These are phyloP conservation scores for Thaumetopoea pityocampa DNA, from an alignment of 1,140 invertebrate genomes.

Conservation along the genomic window DNA sequence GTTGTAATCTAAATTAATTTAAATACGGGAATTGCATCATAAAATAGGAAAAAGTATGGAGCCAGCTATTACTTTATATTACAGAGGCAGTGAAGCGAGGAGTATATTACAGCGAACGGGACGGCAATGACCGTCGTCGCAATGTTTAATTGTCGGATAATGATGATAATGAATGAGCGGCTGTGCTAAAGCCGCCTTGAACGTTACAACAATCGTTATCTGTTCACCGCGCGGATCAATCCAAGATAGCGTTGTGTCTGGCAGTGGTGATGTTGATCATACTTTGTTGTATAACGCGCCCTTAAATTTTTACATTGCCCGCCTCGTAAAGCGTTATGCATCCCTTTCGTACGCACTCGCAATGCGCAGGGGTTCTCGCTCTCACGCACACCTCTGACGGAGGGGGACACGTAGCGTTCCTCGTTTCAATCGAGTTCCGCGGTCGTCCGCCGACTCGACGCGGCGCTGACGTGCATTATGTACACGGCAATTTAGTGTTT, in stretches of 20 bases:
- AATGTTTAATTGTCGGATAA: conserved; percentile 47
- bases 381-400: conserved; percentile 33
- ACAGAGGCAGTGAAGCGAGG: neutral
- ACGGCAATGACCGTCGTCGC: conserved; percentile 46
- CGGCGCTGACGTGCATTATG: conserved; percentile 69
- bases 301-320: conserved; percentile 56
- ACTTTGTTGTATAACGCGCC: conserved; percentile 40
- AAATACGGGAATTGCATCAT: neutral
- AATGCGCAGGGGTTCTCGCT: conserved; percentile 32
- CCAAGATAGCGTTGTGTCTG: conserved; percentile 32
- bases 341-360: conserved; percentile 20
- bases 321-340: conserved; percentile 25
- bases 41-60: conserved; percentile 11
- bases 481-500: conserved; percentile 44
- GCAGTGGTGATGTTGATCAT: conserved; percentile 35
- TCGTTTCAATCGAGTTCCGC: conserved; percentile 49
- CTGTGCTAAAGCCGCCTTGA: conserved; percentile 30
- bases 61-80: neutral
- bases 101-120: conserved; percentile 8
- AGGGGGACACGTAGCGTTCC: conserved; percentile 58
- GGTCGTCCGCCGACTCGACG: conserved; percentile 63
- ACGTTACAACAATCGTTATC: conserved; percentile 46
- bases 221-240: conserved; percentile 51
- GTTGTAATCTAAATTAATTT: neutral
- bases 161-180: conserved; percentile 53